These are phyloP conservation scores for Apis dorsata DNA, from an alignment of 1,140 invertebrate species.

Conservation along the genomic window DNA sequence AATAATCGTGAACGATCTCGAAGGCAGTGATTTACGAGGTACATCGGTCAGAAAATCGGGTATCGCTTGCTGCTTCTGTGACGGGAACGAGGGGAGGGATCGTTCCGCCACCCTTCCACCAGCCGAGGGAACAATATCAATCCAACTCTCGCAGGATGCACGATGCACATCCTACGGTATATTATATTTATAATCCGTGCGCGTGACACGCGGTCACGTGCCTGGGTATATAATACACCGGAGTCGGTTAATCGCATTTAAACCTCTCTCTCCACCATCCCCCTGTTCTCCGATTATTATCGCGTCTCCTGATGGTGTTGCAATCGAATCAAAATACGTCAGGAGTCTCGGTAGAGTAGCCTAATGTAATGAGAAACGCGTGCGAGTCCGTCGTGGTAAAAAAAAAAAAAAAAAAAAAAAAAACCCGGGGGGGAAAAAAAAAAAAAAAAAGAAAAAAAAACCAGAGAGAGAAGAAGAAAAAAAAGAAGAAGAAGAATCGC, in stretches of 20 bases:
- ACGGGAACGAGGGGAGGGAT: too few relatives aligned
- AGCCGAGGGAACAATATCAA: slow-evolving; percentile 43
- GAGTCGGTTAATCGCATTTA: slow-evolving; percentile 76
- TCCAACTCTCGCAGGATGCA: slow-evolving; percentile 32
- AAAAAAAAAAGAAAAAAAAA: neutral
- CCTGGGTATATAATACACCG: slow-evolving; percentile 59
- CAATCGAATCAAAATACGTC: slow-evolving; percentile 70
- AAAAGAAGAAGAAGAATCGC: slow-evolving; percentile 20
- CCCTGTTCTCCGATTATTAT: slow-evolving; percentile 61
- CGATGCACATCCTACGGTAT: slow-evolving; percentile 62
- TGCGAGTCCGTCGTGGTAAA: slow-evolving; percentile 35
- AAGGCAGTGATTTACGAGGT: slow-evolving; percentile 57
- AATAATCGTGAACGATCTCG: slow-evolving; percentile 54
- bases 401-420: neutral
- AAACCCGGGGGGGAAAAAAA: too few relatives aligned
- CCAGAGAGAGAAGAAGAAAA: slow-evolving; percentile 14
- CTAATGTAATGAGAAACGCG: slow-evolving; percentile 67
- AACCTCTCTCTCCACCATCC: slow-evolving; percentile 66
- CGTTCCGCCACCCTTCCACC: slow-evolving; percentile 14
- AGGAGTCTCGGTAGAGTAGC: slow-evolving; percentile 44
- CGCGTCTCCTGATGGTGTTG: slow-evolving; percentile 63
- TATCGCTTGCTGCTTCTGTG: neutral
- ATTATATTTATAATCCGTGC: slow-evolving; percentile 80
- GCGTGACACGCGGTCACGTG: slow-evolving; percentile 78
- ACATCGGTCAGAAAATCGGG: slow-evolving; percentile 24